These are phyloP conservation scores for Caerostris darwini DNA, from an alignment of 1,140 invertebrate genomes.

Conservation along the genomic window DNA sequence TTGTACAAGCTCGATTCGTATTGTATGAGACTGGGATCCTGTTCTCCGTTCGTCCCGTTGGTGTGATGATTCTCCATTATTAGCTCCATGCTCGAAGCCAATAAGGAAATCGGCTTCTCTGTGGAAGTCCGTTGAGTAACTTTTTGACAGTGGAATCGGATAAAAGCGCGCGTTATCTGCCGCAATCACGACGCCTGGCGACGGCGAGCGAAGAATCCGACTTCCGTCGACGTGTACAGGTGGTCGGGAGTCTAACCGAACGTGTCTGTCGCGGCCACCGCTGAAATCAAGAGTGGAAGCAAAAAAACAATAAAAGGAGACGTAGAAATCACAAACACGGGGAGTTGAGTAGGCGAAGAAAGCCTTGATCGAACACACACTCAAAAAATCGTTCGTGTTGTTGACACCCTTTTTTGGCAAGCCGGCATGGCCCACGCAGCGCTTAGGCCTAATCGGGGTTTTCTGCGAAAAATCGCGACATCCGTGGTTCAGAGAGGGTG, in stretches of 20 bases:
- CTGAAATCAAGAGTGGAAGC: constrained; percentile 35
- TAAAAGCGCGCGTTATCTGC: background rate
- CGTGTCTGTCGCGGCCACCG: background rate
- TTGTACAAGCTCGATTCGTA: constrained; percentile 78
- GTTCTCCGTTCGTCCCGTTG: constrained; percentile 56
- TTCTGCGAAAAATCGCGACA: constrained; percentile 28
- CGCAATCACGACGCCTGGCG: background rate
- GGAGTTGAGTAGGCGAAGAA: constrained; percentile 54
- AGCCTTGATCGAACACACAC: constrained; percentile 51
- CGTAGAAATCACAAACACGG: constrained; percentile 31
- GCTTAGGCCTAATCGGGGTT: constrained; percentile 70
- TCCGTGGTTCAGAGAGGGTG: background rate
- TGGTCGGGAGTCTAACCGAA: constrained; percentile 47
- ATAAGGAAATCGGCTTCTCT: background rate
- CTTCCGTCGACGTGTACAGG: constrained; percentile 72
- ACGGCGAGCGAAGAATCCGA: background rate
- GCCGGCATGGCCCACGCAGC: constrained; percentile 69
- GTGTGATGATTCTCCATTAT: constrained; percentile 73
- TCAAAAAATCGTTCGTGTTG: constrained; percentile 52
- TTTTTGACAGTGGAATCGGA: constrained; percentile 5
- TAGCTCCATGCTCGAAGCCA: constrained; percentile 68
- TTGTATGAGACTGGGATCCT: constrained; percentile 78
- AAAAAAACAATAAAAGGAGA: constrained; percentile 28
- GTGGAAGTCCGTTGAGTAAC: background rate
- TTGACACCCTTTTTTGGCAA: constrained; percentile 76